Percentiles rank a stretch among this genome's conserved stretches.
phyloP scores from a whole-genome alignment of 2,113 vertebrate genomes.

The Entelurus aequoreus region DNA sequence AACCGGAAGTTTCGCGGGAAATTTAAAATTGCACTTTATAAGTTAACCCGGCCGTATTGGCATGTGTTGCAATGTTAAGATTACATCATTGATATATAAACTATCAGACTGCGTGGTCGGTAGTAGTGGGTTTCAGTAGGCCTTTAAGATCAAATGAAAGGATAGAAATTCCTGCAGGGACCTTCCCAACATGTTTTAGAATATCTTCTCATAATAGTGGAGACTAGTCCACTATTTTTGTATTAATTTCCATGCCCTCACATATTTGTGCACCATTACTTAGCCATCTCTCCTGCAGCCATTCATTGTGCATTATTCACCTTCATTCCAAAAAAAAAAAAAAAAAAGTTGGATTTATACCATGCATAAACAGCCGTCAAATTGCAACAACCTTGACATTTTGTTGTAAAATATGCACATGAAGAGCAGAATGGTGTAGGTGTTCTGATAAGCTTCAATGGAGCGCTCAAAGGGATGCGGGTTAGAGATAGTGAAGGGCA shows the following conservation, averaged over 20 bases:
- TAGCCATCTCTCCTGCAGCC: background rate
- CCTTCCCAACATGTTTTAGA: background rate
- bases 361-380: background rate
- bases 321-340: background rate
- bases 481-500: slow-evolving; percentile 35
- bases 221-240: background rate
- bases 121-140: too few species aligned
- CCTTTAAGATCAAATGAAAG: too few species aligned
- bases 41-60: too few species aligned
- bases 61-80: too few species aligned
- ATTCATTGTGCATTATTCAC: background rate
- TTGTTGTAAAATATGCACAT: background rate
- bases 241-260: background rate
- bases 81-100: too few species aligned
- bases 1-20: too few species aligned
- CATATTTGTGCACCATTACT: background rate
- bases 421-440: slow-evolving; percentile 1
- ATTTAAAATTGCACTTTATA: too few species aligned
- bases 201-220: background rate
- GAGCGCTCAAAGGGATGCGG: slow-evolving; percentile 9
- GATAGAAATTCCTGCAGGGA: too few species aligned
- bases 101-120: too few species aligned
- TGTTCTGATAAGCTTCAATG: slow-evolving; percentile 8
- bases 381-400: slow-evolving; percentile 8
- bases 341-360: background rate